A percentile compares a stretch with the other conserved stretches of the same genome.
phyloP scores from a whole-genome alignment of 2,113 vertebrate species.

The Procavia capensis region DNA sequence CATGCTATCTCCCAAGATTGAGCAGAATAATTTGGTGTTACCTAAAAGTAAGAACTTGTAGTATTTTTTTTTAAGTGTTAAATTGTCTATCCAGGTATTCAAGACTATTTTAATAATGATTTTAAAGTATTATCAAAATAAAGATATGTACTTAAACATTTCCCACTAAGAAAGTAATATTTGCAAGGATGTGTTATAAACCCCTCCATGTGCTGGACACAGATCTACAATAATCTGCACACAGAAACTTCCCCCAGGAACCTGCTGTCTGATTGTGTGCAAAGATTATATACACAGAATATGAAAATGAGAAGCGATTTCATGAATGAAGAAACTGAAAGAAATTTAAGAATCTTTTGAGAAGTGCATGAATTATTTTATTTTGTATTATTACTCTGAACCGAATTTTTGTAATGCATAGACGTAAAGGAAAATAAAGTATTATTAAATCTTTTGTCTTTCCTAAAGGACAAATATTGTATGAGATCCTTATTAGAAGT shows the following conservation, averaged over 20 bases:
- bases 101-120: neutral
- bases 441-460: neutral
- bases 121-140: neutral
- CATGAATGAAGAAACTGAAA: neutral
- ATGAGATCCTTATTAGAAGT: no score
- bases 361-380: neutral
- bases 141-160: conserved; percentile 30
- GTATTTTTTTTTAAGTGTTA: neutral
- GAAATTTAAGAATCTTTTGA: neutral
- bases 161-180: neutral
- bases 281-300: neutral
- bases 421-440: neutral
- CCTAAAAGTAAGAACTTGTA: neutral
- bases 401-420: neutral
- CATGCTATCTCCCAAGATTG: neutral
- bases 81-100: neutral
- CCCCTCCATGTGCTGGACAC: neutral
- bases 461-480: no score
- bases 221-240: neutral
- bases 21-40: neutral
- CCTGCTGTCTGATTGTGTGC: no score
- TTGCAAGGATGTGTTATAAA: neutral
- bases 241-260: neutral
- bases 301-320: neutral
- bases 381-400: neutral